phyloP scores from a whole-genome alignment of 2,113 vertebrate species.

The Lonchura striata region DNA sequence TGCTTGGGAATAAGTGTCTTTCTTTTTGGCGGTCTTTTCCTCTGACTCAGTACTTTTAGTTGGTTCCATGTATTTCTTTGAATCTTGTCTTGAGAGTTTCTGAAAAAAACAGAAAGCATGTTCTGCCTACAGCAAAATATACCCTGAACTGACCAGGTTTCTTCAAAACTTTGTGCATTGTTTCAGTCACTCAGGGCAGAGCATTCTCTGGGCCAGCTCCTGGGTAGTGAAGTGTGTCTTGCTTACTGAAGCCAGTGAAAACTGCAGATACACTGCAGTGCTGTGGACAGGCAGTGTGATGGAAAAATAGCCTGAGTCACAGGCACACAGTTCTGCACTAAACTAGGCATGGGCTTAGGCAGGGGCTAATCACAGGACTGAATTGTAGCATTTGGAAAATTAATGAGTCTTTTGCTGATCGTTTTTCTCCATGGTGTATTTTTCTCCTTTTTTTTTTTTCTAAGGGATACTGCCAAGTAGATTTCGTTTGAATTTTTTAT shows the following conservation, averaged over 20 bases:
- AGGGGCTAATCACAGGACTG: background rate
- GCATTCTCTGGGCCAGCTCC: background rate
- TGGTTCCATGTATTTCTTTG: background rate
- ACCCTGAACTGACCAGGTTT: background rate
- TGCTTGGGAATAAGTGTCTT: background rate
- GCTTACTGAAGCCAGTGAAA: background rate
- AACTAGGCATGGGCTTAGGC: background rate
- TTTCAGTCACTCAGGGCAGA: background rate
- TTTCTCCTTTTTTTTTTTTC: background rate
- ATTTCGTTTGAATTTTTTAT: background rate
- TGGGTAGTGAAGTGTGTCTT: background rate
- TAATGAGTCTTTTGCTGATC: background rate
- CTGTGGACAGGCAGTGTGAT: background rate
- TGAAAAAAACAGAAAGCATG: background rate
- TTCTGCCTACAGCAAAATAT: background rate
- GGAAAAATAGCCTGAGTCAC: background rate
- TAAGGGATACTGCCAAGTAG: background rate
- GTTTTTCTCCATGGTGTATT: background rate
- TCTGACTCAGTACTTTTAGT: background rate
- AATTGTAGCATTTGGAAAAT: background rate
- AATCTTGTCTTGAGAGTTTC: background rate
- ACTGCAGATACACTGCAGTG: background rate
- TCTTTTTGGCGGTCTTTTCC: fast-evolving
- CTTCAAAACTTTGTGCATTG: background rate
- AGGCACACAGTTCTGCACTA: background rate